Evolutionary conservation across 2,888 invertebrate genomes (phyloP).

Genomic region (Exephanes ischioxanthus): DNA sequence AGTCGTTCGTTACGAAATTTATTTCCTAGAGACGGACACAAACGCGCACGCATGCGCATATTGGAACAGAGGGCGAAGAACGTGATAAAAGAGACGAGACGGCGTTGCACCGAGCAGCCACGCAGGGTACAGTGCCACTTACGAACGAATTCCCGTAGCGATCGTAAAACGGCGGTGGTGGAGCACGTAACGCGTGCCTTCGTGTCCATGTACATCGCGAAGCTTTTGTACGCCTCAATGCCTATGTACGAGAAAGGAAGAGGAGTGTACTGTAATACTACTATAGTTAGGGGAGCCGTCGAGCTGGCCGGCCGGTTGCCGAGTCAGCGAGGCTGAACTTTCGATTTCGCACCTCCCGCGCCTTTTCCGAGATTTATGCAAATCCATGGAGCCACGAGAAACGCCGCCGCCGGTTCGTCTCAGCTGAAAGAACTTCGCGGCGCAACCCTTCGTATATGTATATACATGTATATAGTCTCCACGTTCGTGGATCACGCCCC

Average conservation of each 20-base stretch:
- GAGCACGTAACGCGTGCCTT: conserved; percentile 56
- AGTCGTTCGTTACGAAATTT: conserved; percentile 57
- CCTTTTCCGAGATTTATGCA: conserved; percentile 80
- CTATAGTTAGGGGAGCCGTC: conserved; percentile 23
- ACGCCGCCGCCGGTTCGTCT: conserved; percentile 38
- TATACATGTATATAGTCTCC: not conserved
- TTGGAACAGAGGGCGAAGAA: conserved; percentile 10
- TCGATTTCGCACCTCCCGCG: conserved; percentile 80
- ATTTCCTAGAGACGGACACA: conserved; percentile 47
- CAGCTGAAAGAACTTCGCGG: conserved; percentile 26
- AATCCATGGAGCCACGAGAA: conserved; percentile 75
- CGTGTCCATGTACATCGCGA: conserved; percentile 45
- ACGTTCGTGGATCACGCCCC: conserved; percentile 1
- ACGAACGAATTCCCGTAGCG: conserved; percentile 64
- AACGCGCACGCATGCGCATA: not conserved
- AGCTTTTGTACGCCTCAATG: conserved; percentile 41
- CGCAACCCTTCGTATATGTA: conserved; percentile 5
- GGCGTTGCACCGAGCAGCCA: conserved; percentile 39
- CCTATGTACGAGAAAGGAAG: conserved; percentile 5
- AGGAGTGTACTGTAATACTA: conserved; percentile 7
- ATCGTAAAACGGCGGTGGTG: conserved; percentile 62
- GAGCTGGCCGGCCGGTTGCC: conserved; percentile 29
- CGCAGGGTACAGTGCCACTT: conserved; percentile 35
- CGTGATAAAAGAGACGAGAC: conserved; percentile 23
- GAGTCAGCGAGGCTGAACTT: conserved; percentile 76